Conservation (phyloP, 2,888 invertebrate genomes). For the Acanthosepion pharaonis region DNA sequence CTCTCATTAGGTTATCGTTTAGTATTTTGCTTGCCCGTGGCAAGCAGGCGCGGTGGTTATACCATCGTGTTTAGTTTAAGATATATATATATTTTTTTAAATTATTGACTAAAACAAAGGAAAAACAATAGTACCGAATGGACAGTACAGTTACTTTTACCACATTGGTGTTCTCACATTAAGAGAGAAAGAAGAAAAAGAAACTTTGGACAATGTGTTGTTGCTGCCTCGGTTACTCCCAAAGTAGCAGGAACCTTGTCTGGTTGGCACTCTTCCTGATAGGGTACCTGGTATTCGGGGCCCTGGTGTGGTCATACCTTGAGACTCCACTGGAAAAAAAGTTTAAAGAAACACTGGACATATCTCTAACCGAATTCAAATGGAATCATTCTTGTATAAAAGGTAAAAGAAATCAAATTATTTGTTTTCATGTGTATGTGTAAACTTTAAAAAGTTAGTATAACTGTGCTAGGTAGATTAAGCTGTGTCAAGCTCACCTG, state of each 20-base stretch:
- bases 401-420: not conserved
- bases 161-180: not conserved
- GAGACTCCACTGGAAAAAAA: not conserved
- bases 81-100: not conserved
- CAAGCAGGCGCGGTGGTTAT: not conserved
- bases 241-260: not conserved
- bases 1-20: not conserved
- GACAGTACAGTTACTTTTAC: not conserved
- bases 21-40: not conserved
- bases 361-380: not conserved
- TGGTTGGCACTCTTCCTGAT: not conserved
- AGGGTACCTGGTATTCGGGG: not conserved
- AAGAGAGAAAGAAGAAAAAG: not conserved
- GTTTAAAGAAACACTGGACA: not conserved
- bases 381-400: slow-evolving; percentile 11
- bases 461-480: too few species aligned
- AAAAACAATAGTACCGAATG: not conserved
- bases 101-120: not conserved
- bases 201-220: slow-evolving; percentile 17
- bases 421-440: not conserved
- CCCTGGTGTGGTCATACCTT: not conserved
- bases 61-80: not conserved
- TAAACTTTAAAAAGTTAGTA: too few species aligned
- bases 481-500: too few species aligned
- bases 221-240: not conserved